These are phyloP conservation scores for Baryphthengus martii DNA, from an alignment of 2,113 vertebrate genomes.

Conservation along the genomic window DNA sequence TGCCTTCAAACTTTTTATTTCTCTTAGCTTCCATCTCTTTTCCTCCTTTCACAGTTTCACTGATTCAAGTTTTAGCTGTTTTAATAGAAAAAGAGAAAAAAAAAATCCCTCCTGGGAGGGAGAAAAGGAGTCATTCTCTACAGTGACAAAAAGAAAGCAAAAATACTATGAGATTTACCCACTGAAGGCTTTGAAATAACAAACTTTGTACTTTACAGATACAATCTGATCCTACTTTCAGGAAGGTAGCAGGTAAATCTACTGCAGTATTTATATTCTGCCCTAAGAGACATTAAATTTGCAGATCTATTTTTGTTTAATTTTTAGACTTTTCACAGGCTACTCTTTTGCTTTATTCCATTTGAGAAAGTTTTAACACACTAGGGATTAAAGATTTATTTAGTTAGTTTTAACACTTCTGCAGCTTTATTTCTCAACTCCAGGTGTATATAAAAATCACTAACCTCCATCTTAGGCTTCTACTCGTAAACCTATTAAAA, in stretches of 20 bases:
- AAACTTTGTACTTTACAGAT: neutral
- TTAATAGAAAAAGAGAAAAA: constrained; percentile 5
- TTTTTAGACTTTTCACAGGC: neutral
- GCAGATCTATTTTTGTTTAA: neutral
- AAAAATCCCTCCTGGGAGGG: neutral
- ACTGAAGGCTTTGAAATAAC: neutral
- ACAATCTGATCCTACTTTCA: neutral
- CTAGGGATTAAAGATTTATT: neutral
- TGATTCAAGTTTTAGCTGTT: constrained; percentile 35
- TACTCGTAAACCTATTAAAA: neutral
- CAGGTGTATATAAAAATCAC: neutral
- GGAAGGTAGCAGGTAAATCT: neutral
- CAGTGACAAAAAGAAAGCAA: neutral
- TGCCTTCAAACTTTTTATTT: constrained; percentile 45
- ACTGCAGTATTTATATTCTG: neutral
- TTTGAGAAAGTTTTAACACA: neutral
- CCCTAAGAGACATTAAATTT: neutral
- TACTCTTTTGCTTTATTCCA: neutral
- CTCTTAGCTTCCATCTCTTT: constrained; percentile 12
- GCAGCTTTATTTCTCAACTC: neutral
- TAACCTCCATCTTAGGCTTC: neutral
- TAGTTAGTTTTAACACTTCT: neutral
- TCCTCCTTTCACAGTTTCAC: neutral
- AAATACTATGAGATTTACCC: neutral
- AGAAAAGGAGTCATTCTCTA: neutral